These are phyloP conservation scores for Agrotis segetum DNA, from an alignment of 2,888 invertebrate genomes.

Conservation along the genomic window DNA sequence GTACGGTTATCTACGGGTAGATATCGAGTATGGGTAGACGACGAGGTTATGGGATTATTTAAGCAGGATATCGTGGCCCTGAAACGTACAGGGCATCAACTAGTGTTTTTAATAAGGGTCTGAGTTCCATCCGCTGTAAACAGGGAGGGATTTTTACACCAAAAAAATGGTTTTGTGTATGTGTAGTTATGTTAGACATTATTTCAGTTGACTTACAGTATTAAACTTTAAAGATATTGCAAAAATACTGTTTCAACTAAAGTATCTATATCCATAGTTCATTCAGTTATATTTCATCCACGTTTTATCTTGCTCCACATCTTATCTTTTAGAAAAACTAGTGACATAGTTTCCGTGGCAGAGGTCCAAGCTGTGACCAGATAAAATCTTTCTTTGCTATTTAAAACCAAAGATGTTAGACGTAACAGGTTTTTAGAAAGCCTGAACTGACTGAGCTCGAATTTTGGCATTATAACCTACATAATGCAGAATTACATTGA, in stretches of 20 bases:
- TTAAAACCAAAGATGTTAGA: constrained; percentile 14
- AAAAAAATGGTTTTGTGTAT: too few species aligned
- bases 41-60: too few species aligned
- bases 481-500: background rate
- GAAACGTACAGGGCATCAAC: too few species aligned
- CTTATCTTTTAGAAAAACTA: constrained; percentile 15
- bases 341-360: constrained; percentile 44
- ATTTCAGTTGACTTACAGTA: accelerated
- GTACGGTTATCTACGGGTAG: too few species aligned
- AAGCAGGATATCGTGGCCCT: too few species aligned
- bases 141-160: too few species aligned
- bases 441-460: background rate
- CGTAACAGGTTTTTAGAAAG: background rate
- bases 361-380: constrained; percentile 20
- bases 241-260: background rate
- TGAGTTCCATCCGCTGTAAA: too few species aligned
- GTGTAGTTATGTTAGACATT: too few species aligned
- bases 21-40: too few species aligned
- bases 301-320: constrained; percentile 14
- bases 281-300: background rate
- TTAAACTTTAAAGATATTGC: background rate
- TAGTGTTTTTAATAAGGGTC: too few species aligned
- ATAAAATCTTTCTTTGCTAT: constrained; percentile 18
- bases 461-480: background rate
- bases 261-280: background rate